Conservation (phyloP, 2,113 vertebrate genomes). For the Nycticryphes semicollaris region DNA sequence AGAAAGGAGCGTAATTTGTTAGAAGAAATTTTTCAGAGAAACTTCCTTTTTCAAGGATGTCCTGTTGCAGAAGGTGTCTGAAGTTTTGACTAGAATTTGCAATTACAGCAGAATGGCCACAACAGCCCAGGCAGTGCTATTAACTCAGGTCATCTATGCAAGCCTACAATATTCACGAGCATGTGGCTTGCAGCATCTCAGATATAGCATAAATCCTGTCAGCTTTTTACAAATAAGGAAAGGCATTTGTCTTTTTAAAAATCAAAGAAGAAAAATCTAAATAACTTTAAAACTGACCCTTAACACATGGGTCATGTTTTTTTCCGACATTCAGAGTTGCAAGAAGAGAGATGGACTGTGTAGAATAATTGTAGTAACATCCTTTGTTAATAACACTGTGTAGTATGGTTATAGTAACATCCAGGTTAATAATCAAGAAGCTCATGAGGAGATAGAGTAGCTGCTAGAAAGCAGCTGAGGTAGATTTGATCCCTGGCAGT, state of each 20-base stretch:
- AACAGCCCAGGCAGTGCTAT: fast-evolving
- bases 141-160: neutral
- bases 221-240: neutral
- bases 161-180: neutral
- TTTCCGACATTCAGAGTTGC: neutral
- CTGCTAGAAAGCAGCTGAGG: neutral
- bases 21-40: neutral
- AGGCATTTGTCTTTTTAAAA: neutral
- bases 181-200: neutral
- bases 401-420: neutral
- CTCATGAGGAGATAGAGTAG: neutral
- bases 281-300: neutral
- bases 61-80: neutral
- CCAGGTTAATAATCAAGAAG: neutral
- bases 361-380: neutral
- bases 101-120: neutral
- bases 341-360: neutral
- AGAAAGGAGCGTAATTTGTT: neutral
- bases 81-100: neutral
- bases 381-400: neutral
- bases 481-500: neutral
- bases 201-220: neutral
- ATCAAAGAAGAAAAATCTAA: neutral
- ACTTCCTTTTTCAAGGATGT: neutral
- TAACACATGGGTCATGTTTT: neutral